Evolutionary conservation across 2,888 invertebrate species (phyloP).

Genomic region (Cosmia pyralina): DNA sequence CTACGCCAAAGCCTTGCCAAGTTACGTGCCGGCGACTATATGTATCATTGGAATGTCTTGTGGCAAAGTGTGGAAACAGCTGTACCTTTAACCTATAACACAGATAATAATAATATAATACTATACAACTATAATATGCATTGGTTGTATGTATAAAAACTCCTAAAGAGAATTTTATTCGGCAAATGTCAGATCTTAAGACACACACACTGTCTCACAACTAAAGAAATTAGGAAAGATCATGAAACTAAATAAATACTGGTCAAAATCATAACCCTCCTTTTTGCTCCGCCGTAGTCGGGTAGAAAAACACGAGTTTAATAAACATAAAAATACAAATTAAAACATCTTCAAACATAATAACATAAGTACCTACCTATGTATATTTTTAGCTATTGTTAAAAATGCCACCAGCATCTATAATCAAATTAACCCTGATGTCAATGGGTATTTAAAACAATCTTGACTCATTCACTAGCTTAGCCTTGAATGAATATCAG

Average conservation of each 20-base stretch:
- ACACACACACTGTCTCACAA: neutral
- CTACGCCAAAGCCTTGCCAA: no score
- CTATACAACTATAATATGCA: no score
- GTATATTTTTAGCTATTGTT: neutral
- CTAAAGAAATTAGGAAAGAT: neutral
- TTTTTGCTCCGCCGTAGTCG: no score
- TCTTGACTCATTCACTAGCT: slow-evolving; percentile 52
- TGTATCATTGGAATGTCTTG: neutral
- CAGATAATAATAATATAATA: no score
- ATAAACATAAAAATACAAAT: neutral
- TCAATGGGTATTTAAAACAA: slow-evolving; percentile 60
- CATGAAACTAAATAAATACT: neutral
- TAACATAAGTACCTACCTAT: neutral
- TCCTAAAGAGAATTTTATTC: neutral
- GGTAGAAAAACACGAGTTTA: neutral
- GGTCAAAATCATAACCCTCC: no score
- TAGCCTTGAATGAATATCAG: slow-evolving; percentile 63
- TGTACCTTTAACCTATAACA: neutral
- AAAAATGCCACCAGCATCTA: neutral
- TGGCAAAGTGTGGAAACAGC: neutral
- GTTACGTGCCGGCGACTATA: no score
- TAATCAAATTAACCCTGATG: slow-evolving; percentile 62
- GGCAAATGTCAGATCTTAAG: neutral
- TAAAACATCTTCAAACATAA: neutral
- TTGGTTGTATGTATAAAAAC: neutral